Evolutionary conservation across 2,113 vertebrate genomes (phyloP).

Genomic region (Aspidoscelis tigris): DNA sequence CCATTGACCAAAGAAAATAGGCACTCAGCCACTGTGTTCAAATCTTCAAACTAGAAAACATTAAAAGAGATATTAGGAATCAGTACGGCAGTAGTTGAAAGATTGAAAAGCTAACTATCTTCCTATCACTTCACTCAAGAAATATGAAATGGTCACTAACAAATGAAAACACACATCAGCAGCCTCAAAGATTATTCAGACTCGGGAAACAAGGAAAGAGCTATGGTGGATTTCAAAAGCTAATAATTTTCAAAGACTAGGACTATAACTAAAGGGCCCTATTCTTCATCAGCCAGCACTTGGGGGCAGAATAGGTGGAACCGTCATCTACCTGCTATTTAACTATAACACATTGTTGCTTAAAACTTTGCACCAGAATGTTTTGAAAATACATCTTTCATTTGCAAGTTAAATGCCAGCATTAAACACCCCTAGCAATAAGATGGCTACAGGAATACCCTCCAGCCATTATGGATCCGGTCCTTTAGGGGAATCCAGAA

Average conservation of each 20-base stretch:
- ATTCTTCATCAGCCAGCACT: background rate
- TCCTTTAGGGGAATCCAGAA: too few species aligned
- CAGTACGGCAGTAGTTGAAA: background rate
- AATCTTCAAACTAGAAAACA: slow-evolving; percentile 87
- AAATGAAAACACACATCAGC: background rate
- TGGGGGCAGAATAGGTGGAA: too few species aligned
- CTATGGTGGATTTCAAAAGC: background rate
- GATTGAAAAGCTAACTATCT: background rate
- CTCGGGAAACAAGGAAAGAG: background rate
- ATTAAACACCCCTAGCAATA: too few species aligned
- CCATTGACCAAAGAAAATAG: slow-evolving; percentile 96
- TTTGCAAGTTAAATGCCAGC: background rate
- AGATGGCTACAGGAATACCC: too few species aligned
- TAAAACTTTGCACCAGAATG: too few species aligned
- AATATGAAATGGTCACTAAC: background rate
- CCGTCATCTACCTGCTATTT: too few species aligned
- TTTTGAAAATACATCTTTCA: too few species aligned
- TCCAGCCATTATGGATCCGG: too few species aligned
- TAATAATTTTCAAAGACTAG: background rate
- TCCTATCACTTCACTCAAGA: background rate
- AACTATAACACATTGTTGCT: too few species aligned
- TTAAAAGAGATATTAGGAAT: slow-evolving; percentile 24
- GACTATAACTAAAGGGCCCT: background rate
- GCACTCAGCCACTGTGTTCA: slow-evolving; percentile 93
- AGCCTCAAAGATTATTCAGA: background rate